Percentiles rank a stretch among this genome's conserved stretches.
phyloP scores from a whole-genome alignment of 2,113 vertebrate genomes.

The Ranitomeya variabilis region DNA sequence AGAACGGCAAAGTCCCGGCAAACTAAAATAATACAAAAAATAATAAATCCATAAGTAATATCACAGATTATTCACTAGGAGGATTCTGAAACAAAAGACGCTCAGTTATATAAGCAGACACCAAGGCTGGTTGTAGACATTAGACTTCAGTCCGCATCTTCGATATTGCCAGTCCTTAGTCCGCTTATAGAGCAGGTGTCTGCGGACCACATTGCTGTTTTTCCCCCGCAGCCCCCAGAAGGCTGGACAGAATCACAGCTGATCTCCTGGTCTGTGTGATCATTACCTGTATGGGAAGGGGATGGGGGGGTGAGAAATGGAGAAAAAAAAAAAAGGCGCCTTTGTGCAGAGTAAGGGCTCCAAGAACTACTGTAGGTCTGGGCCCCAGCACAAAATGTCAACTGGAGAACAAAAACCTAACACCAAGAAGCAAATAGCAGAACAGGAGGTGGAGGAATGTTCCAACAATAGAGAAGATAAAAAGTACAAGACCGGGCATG shows the following conservation, averaged over 20 bases:
- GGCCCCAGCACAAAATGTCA: background rate
- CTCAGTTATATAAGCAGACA: background rate
- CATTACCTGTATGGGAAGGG: no score
- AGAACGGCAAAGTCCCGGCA: conserved; percentile 73
- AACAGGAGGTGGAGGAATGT: background rate
- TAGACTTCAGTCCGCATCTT: background rate
- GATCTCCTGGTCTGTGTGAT: no score
- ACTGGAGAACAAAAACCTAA: background rate
- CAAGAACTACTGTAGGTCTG: background rate
- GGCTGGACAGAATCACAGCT: no score
- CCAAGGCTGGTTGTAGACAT: background rate
- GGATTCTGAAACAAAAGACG: background rate
- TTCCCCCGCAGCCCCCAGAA: no score
- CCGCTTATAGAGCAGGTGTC: background rate
- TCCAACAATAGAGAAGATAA: conserved; percentile 18
- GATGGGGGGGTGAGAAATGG: no score
- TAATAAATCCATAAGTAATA: background rate
- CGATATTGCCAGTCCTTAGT: no score
- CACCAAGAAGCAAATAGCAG: background rate
- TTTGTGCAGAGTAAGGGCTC: no score
- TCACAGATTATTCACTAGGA: background rate
- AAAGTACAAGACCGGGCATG: background rate
- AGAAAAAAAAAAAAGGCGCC: background rate
- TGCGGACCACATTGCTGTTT: no score
- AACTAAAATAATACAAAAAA: conserved; percentile 60